Evolutionary conservation across 2,888 invertebrate species (phyloP).

Genomic region (Chrysolina haemoptera): DNA sequence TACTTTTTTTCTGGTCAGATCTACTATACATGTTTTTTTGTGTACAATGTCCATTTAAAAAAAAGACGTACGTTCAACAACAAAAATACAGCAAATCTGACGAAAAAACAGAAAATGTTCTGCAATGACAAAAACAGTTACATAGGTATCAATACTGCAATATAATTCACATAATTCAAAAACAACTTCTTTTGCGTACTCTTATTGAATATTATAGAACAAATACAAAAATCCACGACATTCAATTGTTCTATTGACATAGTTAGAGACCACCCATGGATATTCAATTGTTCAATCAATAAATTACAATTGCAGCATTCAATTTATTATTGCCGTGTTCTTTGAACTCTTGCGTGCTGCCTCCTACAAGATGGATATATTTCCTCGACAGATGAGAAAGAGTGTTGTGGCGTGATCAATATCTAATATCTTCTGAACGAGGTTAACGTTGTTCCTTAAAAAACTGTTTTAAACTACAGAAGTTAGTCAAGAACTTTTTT

Average conservation of each 20-base stretch:
- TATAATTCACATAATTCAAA: background rate
- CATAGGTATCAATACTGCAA: background rate
- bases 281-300: conserved; percentile 49
- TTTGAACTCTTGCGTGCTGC: conserved; percentile 47
- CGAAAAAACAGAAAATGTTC: too few relatives aligned
- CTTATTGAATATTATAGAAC: background rate
- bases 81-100: too few relatives aligned
- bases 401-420: conserved; percentile 8
- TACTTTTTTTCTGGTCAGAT: too few relatives aligned
- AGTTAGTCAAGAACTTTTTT: too few relatives aligned
- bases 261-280: conserved; percentile 47
- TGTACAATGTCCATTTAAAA: too few relatives aligned
- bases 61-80: too few relatives aligned
- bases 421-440: background rate
- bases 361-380: conserved; percentile 20
- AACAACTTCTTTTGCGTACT: background rate
- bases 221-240: conserved; percentile 38
- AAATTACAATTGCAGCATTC: conserved; percentile 41
- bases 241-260: conserved; percentile 49
- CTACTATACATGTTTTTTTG: too few relatives aligned
- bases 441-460: too few relatives aligned
- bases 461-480: too few relatives aligned
- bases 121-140: too few relatives aligned
- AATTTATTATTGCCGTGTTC: conserved; percentile 39
- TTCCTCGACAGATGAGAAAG: conserved; percentile 8